Base-by-base conservation (phyloP, 2,888 invertebrate species). In the Tetropium fuscum region DNA sequence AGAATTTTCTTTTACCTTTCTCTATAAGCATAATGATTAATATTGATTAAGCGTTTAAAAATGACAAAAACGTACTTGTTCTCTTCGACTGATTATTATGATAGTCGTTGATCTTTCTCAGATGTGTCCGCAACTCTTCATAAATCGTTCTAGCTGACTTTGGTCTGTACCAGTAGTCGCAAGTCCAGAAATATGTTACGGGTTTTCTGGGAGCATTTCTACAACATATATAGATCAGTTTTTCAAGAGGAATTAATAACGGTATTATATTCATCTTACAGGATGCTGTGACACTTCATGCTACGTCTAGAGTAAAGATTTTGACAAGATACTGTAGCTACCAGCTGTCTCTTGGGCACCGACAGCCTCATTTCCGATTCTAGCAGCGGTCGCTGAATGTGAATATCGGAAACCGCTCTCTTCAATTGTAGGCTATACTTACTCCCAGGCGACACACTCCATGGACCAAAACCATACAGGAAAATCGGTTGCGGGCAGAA, bases 131-230 rank as follows among this genome's bases (percentile, higher is more conserved):
- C 3, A 82, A 64, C 58, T 84, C 81, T 8, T 71, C 69, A 64
- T 85, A 86, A 8, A 82, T 81, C 19, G 79, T 77, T 6, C 73
- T 74, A 0, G 83, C 82, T 2, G 83, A 80, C 59, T 81, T 77
- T 0, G 86, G 86, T 38, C 84, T 71, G 68, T 85, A 86, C 84
- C 83, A 85, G 66, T 84, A 85, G 25, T 84, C 83, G 0, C 85
- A 83, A 0, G 86, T 86, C 86, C 86, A 86, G 67, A 86, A 86
- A 2, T 84, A 74, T 11, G 84, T 73, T 0, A 83, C 77, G 0
- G 81, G 80, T 16, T 77, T 74, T 63, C 74, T 76, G 2, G 75
- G 73, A 13, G 66, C 53, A 40, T 64, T 66, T 47, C 70, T 71
- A 63, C 18, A 64, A 61, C 2, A 7, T 34, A 7, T 25, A 27